Conservation (phyloP, 2,113 vertebrate species). For the Columba livia region DNA sequence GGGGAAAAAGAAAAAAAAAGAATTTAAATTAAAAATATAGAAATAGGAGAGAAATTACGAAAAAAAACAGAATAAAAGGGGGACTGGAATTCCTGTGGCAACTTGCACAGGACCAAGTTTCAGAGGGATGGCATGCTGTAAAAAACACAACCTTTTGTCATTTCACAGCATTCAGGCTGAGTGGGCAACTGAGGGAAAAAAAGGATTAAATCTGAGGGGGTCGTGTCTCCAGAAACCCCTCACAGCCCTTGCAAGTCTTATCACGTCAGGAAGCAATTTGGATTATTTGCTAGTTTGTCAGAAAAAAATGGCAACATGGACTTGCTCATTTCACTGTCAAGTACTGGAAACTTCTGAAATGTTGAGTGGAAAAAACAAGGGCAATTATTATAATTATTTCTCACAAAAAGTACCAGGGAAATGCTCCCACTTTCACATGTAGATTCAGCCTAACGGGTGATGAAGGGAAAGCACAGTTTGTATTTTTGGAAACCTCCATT, state of each 20-base stretch:
- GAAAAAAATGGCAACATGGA: neutral
- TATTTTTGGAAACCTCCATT: neutral
- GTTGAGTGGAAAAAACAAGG: neutral
- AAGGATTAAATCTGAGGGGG: neutral
- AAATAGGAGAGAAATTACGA: neutral
- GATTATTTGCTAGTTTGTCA: neutral
- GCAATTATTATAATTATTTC: neutral
- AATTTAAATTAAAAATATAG: neutral
- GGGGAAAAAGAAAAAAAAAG: no score
- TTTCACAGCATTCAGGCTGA: neutral
- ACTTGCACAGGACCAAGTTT: neutral
- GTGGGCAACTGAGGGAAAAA: neutral
- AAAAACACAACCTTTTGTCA: neutral
- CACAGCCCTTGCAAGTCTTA: neutral
- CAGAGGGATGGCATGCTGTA: neutral
- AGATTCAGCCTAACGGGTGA: neutral
- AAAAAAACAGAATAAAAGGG: neutral
- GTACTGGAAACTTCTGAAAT: neutral
- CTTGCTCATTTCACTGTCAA: neutral
- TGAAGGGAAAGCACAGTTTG: neutral
- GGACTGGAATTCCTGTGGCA: neutral
- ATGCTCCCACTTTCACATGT: neutral
- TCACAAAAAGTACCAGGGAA: neutral
- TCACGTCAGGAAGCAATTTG: fast-evolving
- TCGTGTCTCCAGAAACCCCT: neutral